phyloP scores from a whole-genome alignment of 1,140 invertebrate genomes.

The Platyscapa corneri region DNA sequence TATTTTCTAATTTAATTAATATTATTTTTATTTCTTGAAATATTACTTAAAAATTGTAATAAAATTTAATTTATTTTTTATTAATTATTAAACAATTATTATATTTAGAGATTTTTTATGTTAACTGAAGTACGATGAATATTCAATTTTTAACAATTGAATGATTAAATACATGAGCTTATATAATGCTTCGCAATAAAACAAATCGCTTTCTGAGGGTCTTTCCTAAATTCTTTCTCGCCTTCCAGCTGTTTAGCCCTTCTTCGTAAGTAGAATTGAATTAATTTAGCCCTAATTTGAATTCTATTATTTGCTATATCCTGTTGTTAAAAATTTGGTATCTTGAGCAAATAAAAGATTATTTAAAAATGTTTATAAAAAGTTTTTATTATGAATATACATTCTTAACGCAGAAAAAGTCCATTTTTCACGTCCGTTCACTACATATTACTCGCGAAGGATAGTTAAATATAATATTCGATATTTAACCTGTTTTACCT shows the following conservation, averaged over 20 bases:
- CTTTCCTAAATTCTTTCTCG: conserved; percentile 14
- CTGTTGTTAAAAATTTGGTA: background rate
- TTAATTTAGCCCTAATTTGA: conserved; percentile 8
- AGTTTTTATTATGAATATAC: background rate
- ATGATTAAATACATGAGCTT: no score
- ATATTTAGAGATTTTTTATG: no score
- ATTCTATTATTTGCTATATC: background rate
- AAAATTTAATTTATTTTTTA: no score
- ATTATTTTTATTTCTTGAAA: no score
- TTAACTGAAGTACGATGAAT: no score
- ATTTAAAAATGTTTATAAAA: conserved; percentile 27
- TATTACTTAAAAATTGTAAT: no score
- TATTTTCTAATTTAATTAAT: no score
- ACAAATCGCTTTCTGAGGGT: background rate
- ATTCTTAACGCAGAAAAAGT: background rate
- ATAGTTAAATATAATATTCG: no score
- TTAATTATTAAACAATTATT: no score
- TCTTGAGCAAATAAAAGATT: background rate
- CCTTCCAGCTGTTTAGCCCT: background rate
- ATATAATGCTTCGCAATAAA: background rate
- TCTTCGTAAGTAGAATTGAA: conserved; percentile 35
- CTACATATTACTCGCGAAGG: background rate
- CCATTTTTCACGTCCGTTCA: background rate
- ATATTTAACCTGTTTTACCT: no score
- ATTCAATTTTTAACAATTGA: no score